Base-by-base conservation (phyloP, 2,888 invertebrate species). In the Phlogophora meticulosa region DNA sequence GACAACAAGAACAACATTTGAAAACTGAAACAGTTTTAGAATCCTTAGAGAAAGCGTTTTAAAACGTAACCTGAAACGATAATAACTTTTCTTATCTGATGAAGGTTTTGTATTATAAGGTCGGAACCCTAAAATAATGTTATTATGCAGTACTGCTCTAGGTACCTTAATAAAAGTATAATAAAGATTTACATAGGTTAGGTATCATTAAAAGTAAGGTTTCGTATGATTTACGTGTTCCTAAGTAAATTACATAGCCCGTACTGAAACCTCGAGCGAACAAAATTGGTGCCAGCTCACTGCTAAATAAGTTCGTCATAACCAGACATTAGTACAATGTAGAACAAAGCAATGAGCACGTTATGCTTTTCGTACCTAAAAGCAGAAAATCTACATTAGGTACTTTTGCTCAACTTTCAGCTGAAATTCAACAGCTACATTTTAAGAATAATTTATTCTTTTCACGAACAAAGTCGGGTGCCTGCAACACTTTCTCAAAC, bases 401-500 rank as follows among this genome's bases (percentile, higher is more conserved):
- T n/a, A 51, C n/a, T 61, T 38, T 55, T 20, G 20, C 32, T 5
- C 17, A 49, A 55, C 24, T 45, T 63, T 43, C 22, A 32, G 43
- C 48, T 49, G 20, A 45, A 43, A 38, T 70, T 53, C 20, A 38
- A 13, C 28, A 17, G 42, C 10, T 24, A 32, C 9, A 20, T 53
- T 61, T 42, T 20, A 55, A 55, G 22, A 55, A 38, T 62, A 55
- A 70, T 71, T 70, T 71, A 71, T 70, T 71, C 43, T 9, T 49
- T 32, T 63, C 71, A 63, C 71, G 71, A 17, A 45, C 55, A 20
- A 11, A 43, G n/a, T 53, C 20, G 7, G 22, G 32, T 69, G 49
- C n/a, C 10, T 38, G 28, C n/a, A 55, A 51, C 49, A 55, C 43
- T 71, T 48, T 17, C 10, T 32, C 5, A 24, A 48, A 69, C 22